Base-by-base conservation (phyloP, 1,140 invertebrate genomes). In the Heliconius himera region DNA sequence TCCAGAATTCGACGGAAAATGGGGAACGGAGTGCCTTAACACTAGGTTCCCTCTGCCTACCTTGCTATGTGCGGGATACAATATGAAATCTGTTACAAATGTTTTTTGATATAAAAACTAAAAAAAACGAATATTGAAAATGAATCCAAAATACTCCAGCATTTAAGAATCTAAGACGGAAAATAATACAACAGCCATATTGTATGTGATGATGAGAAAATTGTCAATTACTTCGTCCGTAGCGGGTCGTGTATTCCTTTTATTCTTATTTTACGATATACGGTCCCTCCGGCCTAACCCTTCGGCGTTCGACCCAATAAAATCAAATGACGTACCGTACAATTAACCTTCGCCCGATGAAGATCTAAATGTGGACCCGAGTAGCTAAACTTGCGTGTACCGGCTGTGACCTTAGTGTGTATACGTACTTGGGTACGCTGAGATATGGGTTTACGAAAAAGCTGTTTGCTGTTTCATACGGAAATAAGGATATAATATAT, bases 311-410 rank as follows among this genome's bases (percentile, higher is more conserved):
- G 78, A 81, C 76, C 78, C 84, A 88, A 90, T 90, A 90, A 88
- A 87, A 86, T 87, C 84, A 84, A 89, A 89, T 84, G 84, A 85
- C 86, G 84, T 77, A 83, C 81, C 87, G 78, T 81, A 82, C 83
- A 88, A 90, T 88, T 90, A 88, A 88, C 85, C 84, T 81, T 79
- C 76, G 79, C 83, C 79, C 78, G 76, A 78, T 76, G 80, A 76
- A 81, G 80, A 81, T 78, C 80, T 81, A 78, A 77, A 81, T 76
- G 66, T 73, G 71, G n/a, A 73, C 56, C 60, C 54, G 41, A 74
- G 51, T 74, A 73, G 71, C 75, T 56, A 77, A 70, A 66, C 49
- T 46, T 56, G 20, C 16, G 70, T 72, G 70, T 72, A n/a, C 60
- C 26, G 60, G 22, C 26, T 26, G 60, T 13, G 60, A 66, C 26